phyloP scores from a whole-genome alignment of 2,888 invertebrate species.

The Marasmarcha lunaedactyla region DNA sequence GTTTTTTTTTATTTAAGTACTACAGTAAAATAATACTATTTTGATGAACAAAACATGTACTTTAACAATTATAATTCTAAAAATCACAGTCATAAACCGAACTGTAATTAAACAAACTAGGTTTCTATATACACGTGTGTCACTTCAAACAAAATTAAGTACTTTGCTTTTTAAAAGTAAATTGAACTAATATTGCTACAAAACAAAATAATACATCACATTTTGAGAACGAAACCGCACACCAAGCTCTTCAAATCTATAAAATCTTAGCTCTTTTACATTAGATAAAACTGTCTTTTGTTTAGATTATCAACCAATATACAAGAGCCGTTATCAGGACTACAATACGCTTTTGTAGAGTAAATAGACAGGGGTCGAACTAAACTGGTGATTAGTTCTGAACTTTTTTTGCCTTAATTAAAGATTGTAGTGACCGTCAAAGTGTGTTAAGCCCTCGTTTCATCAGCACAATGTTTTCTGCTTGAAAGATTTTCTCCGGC shows the following conservation, averaged over 20 bases:
- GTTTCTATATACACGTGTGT: too few relatives aligned
- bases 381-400: slow-evolving; percentile 23
- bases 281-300: slow-evolving; percentile 47
- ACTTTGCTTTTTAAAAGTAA: too few relatives aligned
- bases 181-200: too few relatives aligned
- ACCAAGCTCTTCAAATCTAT: slow-evolving; percentile 48
- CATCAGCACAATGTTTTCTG: slow-evolving; percentile 61
- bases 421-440: slow-evolving; percentile 61
- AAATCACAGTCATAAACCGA: too few relatives aligned
- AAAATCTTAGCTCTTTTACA: slow-evolving; percentile 57
- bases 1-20: too few relatives aligned
- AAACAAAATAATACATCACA: too few relatives aligned
- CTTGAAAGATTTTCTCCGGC: slow-evolving; percentile 47
- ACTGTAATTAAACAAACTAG: too few relatives aligned
- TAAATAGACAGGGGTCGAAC: slow-evolving; percentile 16
- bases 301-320: slow-evolving; percentile 19
- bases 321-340: slow-evolving; percentile 17
- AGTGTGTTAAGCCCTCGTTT: slow-evolving; percentile 59
- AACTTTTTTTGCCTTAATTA: slow-evolving; percentile 54
- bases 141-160: too few relatives aligned
- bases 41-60: too few relatives aligned
- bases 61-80: too few relatives aligned
- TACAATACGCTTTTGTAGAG: neutral
- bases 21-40: too few relatives aligned
- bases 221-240: slow-evolving; percentile 58